Evolutionary conservation across 2,113 vertebrate species (phyloP).

Genomic region (Cephalopterus ornatus): DNA sequence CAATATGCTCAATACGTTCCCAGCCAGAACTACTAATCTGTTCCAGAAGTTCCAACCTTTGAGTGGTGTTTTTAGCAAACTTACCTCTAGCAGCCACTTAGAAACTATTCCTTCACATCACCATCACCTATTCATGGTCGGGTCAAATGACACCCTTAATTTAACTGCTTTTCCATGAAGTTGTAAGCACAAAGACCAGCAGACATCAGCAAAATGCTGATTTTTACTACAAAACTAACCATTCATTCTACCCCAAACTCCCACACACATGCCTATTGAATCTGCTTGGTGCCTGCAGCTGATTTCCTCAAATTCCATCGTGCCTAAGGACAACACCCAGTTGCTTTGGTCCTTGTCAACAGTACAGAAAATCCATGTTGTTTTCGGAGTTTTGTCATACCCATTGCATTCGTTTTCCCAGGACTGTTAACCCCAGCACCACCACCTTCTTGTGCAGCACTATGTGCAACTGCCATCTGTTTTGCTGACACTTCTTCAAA

Average conservation of each 20-base stretch:
- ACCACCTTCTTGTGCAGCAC: not conserved
- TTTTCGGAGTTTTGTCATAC: not conserved
- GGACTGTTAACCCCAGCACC: not conserved
- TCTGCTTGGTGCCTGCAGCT: not conserved
- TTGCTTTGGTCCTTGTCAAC: not conserved
- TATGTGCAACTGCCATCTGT: constrained; percentile 45
- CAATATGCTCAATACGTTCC: too few relatives aligned
- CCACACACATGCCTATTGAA: rapidly evolving
- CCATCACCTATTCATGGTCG: not conserved
- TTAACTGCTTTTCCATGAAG: not conserved
- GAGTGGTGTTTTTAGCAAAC: not conserved
- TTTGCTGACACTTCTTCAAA: constrained; percentile 15
- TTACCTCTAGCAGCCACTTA: not conserved
- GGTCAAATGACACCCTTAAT: not conserved
- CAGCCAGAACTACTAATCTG: rapidly evolving
- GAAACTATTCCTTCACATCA: not conserved
- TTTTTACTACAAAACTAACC: not conserved
- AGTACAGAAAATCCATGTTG: not conserved
- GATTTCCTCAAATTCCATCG: not conserved
- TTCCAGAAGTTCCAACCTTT: not conserved
- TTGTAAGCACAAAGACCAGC: not conserved
- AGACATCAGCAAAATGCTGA: not conserved
- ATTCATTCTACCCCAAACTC: not conserved
- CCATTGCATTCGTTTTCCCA: not conserved
- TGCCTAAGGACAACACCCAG: not conserved